A percentile compares a stretch with the other conserved stretches of the same genome.
phyloP scores from a whole-genome alignment of 2,888 invertebrate species.

The Machimus rusticus region DNA sequence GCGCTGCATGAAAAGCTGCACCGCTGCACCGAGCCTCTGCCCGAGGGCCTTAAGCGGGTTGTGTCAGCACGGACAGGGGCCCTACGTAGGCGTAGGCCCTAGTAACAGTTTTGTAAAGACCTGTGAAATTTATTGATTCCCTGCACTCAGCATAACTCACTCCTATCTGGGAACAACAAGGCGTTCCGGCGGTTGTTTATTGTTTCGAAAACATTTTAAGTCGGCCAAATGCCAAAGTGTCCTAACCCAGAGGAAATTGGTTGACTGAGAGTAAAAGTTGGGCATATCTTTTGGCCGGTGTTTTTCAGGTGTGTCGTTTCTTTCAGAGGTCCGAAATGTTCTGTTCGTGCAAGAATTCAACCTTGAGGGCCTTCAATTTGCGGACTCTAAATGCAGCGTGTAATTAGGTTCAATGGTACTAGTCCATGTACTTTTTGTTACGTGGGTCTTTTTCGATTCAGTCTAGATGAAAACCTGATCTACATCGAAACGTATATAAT shows the following conservation, averaged over 20 bases:
- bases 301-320: neutral
- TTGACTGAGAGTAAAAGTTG: neutral
- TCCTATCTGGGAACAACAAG: neutral
- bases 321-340: neutral
- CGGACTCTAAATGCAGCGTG: neutral
- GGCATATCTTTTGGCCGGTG: neutral
- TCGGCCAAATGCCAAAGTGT: neutral
- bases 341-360: neutral
- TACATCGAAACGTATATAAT: neutral
- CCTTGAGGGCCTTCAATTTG: neutral
- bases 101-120: neutral
- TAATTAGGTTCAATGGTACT: neutral
- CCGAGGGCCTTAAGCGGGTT: neutral
- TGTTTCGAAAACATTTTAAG: neutral
- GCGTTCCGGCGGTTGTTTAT: neutral
- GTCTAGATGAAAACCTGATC: neutral
- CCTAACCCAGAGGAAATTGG: neutral
- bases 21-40: neutral
- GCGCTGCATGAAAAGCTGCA: neutral
- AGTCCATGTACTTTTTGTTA: neutral
- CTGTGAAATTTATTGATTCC: neutral
- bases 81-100: neutral
- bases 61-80: neutral
- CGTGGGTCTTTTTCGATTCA: neutral
- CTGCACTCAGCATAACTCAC: neutral